Evolutionary conservation across 92 coral and sea anemone genomes (phyloP), one percentile per base, ranked within the genome.

Genomic region (Epizoanthus scotinus): DNA sequence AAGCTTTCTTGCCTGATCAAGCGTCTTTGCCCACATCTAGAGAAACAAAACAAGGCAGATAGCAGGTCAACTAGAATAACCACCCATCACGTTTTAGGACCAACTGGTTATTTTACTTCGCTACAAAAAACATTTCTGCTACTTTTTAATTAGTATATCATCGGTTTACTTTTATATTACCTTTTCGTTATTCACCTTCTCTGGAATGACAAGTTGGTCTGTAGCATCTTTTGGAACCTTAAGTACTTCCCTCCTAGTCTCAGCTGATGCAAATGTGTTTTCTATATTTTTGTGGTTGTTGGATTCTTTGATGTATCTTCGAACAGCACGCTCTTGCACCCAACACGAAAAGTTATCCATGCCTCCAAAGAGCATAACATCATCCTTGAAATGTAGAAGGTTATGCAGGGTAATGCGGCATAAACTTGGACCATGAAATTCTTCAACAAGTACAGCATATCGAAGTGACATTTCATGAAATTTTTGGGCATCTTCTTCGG

Each of bases 321-420:
- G 19, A 2, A 88, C 88, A 21, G 88, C 86, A 20, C 91, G 67
- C 40, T 88, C 91, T 64, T 88, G 31, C 0, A 61, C 62, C 91
- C 88, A 88, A 67, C 91, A 88, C 0, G 91, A 88, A 36, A 79
- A 88, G 63, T 88, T 88, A 58, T 84, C 88, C 4, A 80, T 67
- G 36, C 83, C 86, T 22, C 84, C 62, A 34, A 88, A 84, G 26
- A 31, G 59, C 22, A 1, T 15, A 17, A 82, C 44, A 47, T 88
- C 87, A 20, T 88, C 91, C 55, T 75, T 81, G 73, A 88, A 66
- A 60, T 84, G 88, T 17, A 88, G 77, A 14, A 88, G 78, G 24
- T 84, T 88, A 64, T 84, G 89, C 4, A 88, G 78, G 53, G 44
- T 84, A 2, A 88, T 70, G 1, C 9, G 59, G 61, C 91, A 88